Evolutionary conservation across 2,113 vertebrate genomes (phyloP).

Genomic region (Rhea americana): DNA sequence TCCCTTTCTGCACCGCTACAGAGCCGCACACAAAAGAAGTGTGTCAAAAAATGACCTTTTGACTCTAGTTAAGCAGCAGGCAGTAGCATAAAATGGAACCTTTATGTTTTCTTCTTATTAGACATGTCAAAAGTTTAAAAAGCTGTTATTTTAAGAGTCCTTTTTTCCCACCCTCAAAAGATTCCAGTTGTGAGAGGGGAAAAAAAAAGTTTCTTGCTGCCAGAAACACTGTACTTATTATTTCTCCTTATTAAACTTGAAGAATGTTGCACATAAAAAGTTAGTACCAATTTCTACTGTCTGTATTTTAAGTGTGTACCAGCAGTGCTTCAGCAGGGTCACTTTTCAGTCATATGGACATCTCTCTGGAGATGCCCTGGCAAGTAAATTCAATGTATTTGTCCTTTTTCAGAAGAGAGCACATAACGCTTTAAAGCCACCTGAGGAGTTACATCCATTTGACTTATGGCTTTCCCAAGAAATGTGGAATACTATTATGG

Average conservation of each 20-base stretch:
- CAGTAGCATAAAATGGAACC: conserved; percentile 5
- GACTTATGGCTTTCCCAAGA: not conserved
- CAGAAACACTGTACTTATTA: not conserved
- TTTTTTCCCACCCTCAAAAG: not conserved
- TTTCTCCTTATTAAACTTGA: conserved; percentile 57
- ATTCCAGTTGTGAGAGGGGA: not conserved
- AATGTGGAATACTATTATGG: not conserved
- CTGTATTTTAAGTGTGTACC: conserved; percentile 21
- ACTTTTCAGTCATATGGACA: conserved; percentile 35
- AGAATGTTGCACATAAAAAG: conserved; percentile 40
- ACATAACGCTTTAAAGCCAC: conserved; percentile 30
- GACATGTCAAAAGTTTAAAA: conserved; percentile 12
- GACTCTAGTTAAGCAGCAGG: conserved; percentile 27
- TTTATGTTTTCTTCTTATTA: conserved; percentile 18
- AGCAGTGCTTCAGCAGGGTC: conserved; percentile 21
- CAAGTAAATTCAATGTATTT: conserved; percentile 25
- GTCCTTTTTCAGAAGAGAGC: conserved; percentile 14
- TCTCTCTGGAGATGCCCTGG: conserved; percentile 24
- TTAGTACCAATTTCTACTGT: conserved; percentile 6
- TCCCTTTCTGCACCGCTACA: not conserved
- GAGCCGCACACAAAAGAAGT: not conserved
- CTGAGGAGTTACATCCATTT: conserved; percentile 7
- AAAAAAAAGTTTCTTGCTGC: not conserved
- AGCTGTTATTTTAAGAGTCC: not conserved
- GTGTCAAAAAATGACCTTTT: not conserved